Evolutionary conservation across 2,797 vertebrate species (phyloP), one percentile per base, ranked within the genome.

Genomic region (Sandelia bainsii): DNA sequence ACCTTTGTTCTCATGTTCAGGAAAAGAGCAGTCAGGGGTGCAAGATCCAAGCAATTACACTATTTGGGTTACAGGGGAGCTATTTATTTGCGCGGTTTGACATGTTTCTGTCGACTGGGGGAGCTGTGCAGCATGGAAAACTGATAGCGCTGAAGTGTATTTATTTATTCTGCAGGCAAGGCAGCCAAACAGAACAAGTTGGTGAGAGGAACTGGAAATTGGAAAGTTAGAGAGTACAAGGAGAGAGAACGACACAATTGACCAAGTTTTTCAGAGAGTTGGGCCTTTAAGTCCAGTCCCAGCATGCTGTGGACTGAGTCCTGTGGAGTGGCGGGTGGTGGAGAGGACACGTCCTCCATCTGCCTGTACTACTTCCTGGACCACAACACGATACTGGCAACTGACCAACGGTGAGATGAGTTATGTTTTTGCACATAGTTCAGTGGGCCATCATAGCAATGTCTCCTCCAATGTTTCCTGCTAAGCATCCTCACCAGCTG

Each of bases 81-180:
- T 84, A 91, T 93, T 92, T 92, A 93, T 92, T 93, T 93, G 83
- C 69, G 53, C n/a, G 27, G 76, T 86, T 68, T 88, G 88, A 91
- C 88, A 80, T 85, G 77, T 91, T 93, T 91, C 82, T 89, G 88
- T 84, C 25, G 75, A 88, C 73, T 63, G 2, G 77, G 78, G 84
- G 69, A 82, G 81, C 80, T 67, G 59, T 59, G 70, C 75, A 32
- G 44, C 45, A 54, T 79, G 66, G 88, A 83, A 87, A 90, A 85
- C 64, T 60, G 82, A 91, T 87, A 84, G 80, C 19, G 11, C 87
- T 84, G 77, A 63, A 89, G 83, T 87, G 58, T 82, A 87, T 93
- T 92, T 92, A 93, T 92, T 91, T 93, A 61, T 85, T 80, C 86
- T 89, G 69, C 58, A 77, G 84, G 69, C 56, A 48, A 79, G 67